Base-by-base conservation (phyloP, 2,797 vertebrate genomes). In the Halcyon chelicuti region DNA sequence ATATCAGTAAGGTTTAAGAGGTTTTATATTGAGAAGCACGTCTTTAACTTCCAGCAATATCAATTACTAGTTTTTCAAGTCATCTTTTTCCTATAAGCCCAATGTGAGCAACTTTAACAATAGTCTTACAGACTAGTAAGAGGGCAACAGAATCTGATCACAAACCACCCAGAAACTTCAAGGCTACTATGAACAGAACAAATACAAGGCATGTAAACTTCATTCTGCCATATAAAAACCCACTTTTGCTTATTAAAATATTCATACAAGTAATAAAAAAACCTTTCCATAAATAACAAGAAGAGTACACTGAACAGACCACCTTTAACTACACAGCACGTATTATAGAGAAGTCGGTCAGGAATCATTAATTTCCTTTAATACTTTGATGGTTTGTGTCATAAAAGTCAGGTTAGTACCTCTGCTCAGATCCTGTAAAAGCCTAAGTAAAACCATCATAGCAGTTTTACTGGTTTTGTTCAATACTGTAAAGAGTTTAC, bases 361-460 rank as follows among this genome's bases (percentile, higher is more conserved):
- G 62, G 67, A 91, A 77, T 62, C 49, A 82, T 83, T 84, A 82
- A 79, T 95, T 90, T 80, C 63, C 70, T 85, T 90, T 68, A 87
- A 89, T 77, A 54, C 37, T 86, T 77, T 49, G 57, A 82, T 74
- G 37, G 62, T 93, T 92, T 85, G 71, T 49, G 65, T 90, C 49
- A 71, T 51, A 83, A 44, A 75, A 90, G 51, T 66, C 60, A 87
- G 49, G 52, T 82, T 86, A 90, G 63, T 33, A 86, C 81, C 66
- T 61, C 46, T 39, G 39, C 77, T 83, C 70, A 89, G 60, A 73
- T 67, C 20, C 62, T 86, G 42, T 65, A 84, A 91, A 88, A 88
- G 86, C 76, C 40, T 19, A 77, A 94, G 29, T 60, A 76, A 97
- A 95, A 95, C 60, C 74, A 90, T 75, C 83, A 97, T 91, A 95